These are phyloP conservation scores for Eptesicus fuscus DNA, from an alignment of 2,113 vertebrate species.

Conservation along the genomic window DNA sequence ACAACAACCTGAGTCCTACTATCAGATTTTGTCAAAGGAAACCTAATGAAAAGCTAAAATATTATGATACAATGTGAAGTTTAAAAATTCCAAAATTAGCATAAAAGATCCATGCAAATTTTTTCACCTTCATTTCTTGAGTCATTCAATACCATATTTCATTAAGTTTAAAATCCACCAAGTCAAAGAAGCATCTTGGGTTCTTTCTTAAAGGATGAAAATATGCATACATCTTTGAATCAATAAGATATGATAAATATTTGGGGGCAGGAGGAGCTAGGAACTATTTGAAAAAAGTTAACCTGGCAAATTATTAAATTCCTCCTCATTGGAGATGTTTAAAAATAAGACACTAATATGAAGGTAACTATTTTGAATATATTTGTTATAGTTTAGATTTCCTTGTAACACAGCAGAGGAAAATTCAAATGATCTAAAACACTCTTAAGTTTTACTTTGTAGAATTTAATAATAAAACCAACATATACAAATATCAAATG, in stretches of 20 bases:
- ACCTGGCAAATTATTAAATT: too few species aligned
- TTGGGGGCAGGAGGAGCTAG: not conserved
- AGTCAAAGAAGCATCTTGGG: not conserved
- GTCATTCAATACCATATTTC: not conserved
- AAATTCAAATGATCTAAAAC: conserved; percentile 1
- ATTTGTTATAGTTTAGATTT: not conserved
- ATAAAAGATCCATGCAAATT: not conserved
- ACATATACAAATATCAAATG: not conserved
- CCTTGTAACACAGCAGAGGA: not conserved
- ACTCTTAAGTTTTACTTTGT: not conserved
- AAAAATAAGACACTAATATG: not conserved
- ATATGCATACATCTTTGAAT: not conserved
- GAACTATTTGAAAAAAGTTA: not conserved
- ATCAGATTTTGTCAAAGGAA: conserved; percentile 2
- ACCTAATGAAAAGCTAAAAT: not conserved
- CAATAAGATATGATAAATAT: not conserved
- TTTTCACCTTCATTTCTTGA: not conserved
- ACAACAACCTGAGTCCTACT: not conserved
- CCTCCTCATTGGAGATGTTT: too few species aligned
- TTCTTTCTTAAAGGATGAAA: not conserved
- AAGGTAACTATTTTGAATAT: not conserved
- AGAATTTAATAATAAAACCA: not conserved
- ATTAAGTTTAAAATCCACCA: conserved; percentile 24
- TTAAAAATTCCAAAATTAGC: not conserved
- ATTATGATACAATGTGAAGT: not conserved